Conservation (phyloP, 1,140 invertebrate genomes). For the Heliconius himera region DNA sequence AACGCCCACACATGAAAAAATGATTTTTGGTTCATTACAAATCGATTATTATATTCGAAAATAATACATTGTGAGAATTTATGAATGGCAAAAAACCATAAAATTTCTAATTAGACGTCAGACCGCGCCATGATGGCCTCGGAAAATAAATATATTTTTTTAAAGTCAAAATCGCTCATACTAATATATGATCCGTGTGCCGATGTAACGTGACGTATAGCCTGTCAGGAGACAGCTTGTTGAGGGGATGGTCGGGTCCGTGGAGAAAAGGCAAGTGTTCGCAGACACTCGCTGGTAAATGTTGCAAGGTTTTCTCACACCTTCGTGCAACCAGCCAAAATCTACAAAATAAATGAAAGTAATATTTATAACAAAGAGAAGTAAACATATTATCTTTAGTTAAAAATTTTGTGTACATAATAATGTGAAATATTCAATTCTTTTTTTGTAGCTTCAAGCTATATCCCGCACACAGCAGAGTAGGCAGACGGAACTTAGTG, state of each 20-base stretch:
- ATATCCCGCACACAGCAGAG: no score
- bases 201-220: conserved; percentile 94
- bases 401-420: no score
- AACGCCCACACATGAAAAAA: no score
- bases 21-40: no score
- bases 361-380: not conserved
- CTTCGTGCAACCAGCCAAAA: conserved; percentile 95
- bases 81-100: no score
- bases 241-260: conserved; percentile 89
- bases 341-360: conserved; percentile 70
- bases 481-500: no score
- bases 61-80: no score
- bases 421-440: no score
- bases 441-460: no score
- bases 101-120: no score
- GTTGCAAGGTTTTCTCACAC: conserved; percentile 97
- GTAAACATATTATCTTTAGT: not conserved
- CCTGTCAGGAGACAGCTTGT: conserved; percentile 88
- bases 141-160: not conserved
- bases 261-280: conserved; percentile 92
- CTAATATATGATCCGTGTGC: conserved; percentile 92
- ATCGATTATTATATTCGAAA: no score
- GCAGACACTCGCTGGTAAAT: conserved; percentile 93
- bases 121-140: no score
- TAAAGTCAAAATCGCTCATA: conserved; percentile 62